Evolutionary conservation across 2,113 vertebrate genomes (phyloP).

Genomic region (Megaceryle maxima): DNA sequence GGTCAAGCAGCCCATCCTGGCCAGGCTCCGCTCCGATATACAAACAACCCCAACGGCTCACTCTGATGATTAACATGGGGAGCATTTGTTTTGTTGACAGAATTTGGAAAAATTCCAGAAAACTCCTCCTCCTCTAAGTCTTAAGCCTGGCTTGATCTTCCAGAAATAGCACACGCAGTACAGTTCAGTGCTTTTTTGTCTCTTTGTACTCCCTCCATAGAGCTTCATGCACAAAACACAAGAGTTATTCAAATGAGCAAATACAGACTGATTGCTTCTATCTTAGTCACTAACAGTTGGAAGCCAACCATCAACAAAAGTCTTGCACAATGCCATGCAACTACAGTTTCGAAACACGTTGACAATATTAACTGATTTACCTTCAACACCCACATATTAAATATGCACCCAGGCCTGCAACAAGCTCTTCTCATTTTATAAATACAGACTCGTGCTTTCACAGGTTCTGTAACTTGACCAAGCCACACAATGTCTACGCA

Average conservation of each 20-base stretch:
- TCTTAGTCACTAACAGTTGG: background rate
- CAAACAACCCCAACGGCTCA: background rate
- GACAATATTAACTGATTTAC: background rate
- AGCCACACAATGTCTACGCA: background rate
- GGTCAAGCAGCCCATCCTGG: background rate
- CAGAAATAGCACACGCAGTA: background rate
- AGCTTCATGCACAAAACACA: background rate
- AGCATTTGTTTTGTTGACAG: slow-evolving; percentile 45
- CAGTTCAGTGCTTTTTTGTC: background rate
- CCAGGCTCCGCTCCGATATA: background rate
- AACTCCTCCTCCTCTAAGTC: background rate
- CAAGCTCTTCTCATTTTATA: background rate
- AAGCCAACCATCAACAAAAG: background rate
- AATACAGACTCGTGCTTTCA: background rate
- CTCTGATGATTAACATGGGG: background rate
- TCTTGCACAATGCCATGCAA: background rate
- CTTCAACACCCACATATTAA: background rate
- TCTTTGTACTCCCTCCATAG: background rate
- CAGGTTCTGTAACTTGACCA: background rate
- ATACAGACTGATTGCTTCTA: background rate
- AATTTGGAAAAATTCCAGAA: slow-evolving; percentile 15
- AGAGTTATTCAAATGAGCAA: slow-evolving; percentile 11
- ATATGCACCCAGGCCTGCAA: background rate
- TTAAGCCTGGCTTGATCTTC: background rate
- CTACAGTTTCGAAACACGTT: background rate